These are phyloP conservation scores for Trachops cirrhosus DNA, from an alignment of 2,797 vertebrate species.

Conservation along the genomic window DNA sequence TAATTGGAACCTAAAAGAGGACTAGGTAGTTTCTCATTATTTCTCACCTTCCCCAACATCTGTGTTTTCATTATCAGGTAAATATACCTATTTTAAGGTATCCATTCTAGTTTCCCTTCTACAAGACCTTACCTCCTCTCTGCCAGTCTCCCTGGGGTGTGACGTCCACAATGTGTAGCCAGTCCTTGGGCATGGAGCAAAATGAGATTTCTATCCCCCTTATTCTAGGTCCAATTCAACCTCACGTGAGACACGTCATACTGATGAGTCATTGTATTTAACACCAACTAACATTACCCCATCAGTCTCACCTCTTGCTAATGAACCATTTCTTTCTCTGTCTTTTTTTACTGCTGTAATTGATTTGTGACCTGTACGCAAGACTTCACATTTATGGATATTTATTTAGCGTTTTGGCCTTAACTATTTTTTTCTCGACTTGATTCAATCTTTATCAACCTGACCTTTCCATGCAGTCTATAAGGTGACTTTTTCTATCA, in stretches of 20 bases:
- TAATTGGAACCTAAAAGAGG: neutral
- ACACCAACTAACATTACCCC: neutral
- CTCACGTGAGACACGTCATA: neutral
- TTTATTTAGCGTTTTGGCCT: neutral
- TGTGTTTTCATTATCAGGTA: neutral
- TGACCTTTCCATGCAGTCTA: neutral
- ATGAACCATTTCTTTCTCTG: neutral
- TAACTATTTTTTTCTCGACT: slow-evolving; percentile 1
- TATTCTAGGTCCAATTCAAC: neutral
- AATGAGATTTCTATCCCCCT: neutral
- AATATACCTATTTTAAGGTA: neutral
- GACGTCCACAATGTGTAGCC: neutral
- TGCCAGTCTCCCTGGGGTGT: neutral
- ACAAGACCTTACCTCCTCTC: neutral
- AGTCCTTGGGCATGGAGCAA: neutral
- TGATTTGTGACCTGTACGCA: neutral
- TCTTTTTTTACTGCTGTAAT: neutral
- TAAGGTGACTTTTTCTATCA: neutral
- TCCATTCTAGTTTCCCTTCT: neutral
- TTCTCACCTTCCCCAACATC: neutral
- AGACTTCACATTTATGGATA: neutral
- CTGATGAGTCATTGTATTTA: neutral
- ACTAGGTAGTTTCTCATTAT: neutral
- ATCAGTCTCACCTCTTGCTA: neutral
- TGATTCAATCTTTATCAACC: neutral